These are phyloP conservation scores for Myzus persicae DNA, from an alignment of 1,140 invertebrate genomes.

Conservation along the genomic window DNA sequence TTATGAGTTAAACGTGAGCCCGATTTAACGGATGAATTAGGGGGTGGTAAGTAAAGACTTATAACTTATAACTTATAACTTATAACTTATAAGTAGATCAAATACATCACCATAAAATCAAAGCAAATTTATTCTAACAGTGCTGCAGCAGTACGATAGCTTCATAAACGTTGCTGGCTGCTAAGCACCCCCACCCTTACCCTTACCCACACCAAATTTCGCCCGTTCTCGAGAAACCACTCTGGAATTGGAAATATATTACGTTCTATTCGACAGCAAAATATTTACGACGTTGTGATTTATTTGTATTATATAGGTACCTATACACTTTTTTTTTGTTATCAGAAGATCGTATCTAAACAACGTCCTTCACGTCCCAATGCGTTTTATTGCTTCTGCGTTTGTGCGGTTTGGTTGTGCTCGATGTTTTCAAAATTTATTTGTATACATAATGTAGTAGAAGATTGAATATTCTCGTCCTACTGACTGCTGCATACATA, in stretches of 20 bases:
- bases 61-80: too few species aligned
- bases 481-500: not conserved
- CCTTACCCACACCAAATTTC: not conserved
- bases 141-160: not conserved
- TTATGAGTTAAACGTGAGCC: too few species aligned
- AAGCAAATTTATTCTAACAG: not conserved
- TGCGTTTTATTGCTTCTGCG: conserved; percentile 22
- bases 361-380: conserved; percentile 38
- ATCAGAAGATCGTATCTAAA: conserved; percentile 24
- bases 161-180: not conserved
- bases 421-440: not conserved
- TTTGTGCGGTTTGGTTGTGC: not conserved
- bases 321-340: not conserved
- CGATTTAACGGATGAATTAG: not conserved
- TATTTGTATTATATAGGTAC: conserved; percentile 26
- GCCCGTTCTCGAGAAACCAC: not conserved
- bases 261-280: not conserved
- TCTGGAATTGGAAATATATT: not conserved
- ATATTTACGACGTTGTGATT: conserved; percentile 3
- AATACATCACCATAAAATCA: not conserved
- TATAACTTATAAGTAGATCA: too few species aligned
- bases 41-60: too few species aligned
- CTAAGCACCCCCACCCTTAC: too few species aligned
- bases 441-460: not conserved
- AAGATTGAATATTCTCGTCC: conserved; percentile 26